phyloP scores from a whole-genome alignment of 2,113 vertebrate species.

The Planiliza haematocheilus region DNA sequence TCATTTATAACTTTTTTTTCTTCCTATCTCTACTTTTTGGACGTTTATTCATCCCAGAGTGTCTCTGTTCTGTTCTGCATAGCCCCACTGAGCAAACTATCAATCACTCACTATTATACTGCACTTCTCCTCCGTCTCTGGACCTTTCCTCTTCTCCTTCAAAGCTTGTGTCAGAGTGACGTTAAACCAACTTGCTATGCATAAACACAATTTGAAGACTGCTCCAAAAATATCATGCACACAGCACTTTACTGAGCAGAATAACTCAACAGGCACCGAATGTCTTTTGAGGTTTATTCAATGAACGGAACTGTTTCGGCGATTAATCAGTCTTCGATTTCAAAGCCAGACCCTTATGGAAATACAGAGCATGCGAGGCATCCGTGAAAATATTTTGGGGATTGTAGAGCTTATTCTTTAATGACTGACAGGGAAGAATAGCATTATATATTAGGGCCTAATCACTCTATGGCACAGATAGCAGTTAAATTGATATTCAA shows the following conservation, averaged over 20 bases:
- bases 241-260: constrained; percentile 8
- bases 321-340: constrained; percentile 10
- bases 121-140: constrained; percentile 21
- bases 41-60: constrained; percentile 5
- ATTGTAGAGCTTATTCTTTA: not conserved
- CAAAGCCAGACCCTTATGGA: not conserved
- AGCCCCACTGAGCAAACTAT: constrained; percentile 6
- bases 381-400: not conserved
- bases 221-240: constrained; percentile 15
- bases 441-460: not conserved
- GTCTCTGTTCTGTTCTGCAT: constrained; percentile 21
- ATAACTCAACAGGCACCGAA: constrained; percentile 32
- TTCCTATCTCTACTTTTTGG: constrained; percentile 9
- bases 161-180: constrained; percentile 40
- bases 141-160: constrained; percentile 18
- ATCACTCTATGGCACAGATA: not conserved
- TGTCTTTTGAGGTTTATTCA: constrained; percentile 2
- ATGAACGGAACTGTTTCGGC: constrained; percentile 11
- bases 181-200: constrained; percentile 23
- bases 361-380: not conserved
- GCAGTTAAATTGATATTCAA: not conserved
- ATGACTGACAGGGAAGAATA: not conserved
- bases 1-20: not conserved
- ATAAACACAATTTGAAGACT: constrained; percentile 5
- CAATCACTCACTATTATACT: constrained; percentile 13